Conservation (phyloP, 2,797 vertebrate species). For the Semaprochilodus insignis region DNA sequence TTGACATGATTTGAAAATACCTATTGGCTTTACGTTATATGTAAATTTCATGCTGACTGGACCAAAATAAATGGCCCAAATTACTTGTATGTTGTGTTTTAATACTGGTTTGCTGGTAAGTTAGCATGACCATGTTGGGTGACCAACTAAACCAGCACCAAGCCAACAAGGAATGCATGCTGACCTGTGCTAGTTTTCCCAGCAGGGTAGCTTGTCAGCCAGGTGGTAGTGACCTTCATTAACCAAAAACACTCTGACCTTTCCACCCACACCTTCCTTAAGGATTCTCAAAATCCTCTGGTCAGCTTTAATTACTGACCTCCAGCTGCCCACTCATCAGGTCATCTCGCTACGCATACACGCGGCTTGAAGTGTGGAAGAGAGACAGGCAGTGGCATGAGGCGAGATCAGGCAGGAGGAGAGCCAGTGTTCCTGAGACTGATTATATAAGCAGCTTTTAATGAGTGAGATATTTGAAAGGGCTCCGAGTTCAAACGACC, state of each 20-base stretch:
- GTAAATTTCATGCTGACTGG: too few relatives aligned
- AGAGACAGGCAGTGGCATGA: constrained; percentile 44
- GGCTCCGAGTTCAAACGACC: constrained; percentile 80
- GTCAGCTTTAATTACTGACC: constrained; percentile 76
- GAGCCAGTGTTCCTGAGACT: constrained; percentile 78
- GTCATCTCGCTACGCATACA: constrained; percentile 61
- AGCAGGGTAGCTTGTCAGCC: background rate
- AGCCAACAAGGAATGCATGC: too few relatives aligned
- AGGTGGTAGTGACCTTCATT: constrained; percentile 73
- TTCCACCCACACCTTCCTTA: constrained; percentile 67
- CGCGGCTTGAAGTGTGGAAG: constrained; percentile 10
- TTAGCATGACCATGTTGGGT: too few relatives aligned
- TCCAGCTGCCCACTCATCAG: constrained; percentile 77
- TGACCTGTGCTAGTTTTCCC: too few relatives aligned
- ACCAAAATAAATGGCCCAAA: too few relatives aligned
- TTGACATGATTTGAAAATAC: too few relatives aligned
- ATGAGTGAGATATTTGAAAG: constrained; percentile 78
- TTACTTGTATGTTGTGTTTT: too few relatives aligned
- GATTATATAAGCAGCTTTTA: constrained; percentile 82
- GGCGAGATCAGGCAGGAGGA: constrained; percentile 65
- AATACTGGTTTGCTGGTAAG: too few relatives aligned
- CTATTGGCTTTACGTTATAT: too few relatives aligned
- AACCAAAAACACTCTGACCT: constrained; percentile 62
- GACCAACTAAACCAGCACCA: background rate
- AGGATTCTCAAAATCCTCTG: constrained; percentile 66